A percentile compares a stretch with the other conserved stretches of the same genome.
Evolutionary conservation across 2,888 invertebrate genomes (phyloP).

Genomic region (Metopia argyrocephala): DNA sequence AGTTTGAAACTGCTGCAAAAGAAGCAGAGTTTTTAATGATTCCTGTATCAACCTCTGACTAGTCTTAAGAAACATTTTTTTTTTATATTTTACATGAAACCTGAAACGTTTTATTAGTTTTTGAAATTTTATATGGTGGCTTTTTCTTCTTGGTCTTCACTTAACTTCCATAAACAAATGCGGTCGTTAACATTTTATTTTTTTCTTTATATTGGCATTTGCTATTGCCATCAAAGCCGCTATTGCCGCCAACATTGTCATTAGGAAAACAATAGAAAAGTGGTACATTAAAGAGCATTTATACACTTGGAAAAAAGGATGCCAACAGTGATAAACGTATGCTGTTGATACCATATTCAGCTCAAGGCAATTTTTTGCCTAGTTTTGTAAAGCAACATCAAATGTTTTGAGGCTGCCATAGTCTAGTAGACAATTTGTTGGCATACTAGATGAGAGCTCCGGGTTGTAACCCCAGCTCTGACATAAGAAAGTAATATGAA

Average conservation of each 20-base stretch:
- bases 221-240: slow-evolving; percentile 22
- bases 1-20: background rate
- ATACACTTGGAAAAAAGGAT: too few species aligned
- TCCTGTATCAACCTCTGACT: slow-evolving; percentile 43
- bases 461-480: too few species aligned
- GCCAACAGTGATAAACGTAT: too few species aligned
- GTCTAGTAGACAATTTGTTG: too few species aligned
- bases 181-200: slow-evolving; percentile 63
- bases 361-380: too few species aligned
- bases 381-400: too few species aligned
- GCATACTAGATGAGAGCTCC: too few species aligned
- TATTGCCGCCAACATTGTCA: slow-evolving; percentile 29
- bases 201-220: slow-evolving; percentile 60
- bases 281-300: background rate
- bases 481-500: too few species aligned
- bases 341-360: too few species aligned
- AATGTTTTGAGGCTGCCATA: too few species aligned
- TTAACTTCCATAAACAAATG: slow-evolving; percentile 52
- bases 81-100: slow-evolving; percentile 10
- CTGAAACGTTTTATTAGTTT: slow-evolving; percentile 59
- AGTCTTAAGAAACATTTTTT: slow-evolving; percentile 30
- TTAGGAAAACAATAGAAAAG: background rate
- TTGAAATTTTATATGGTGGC: slow-evolving; percentile 47
- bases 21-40: slow-evolving; percentile 42
- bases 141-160: background rate